These are phyloP conservation scores for Misgurnus mizolepis DNA, from an alignment of 2,113 vertebrate species.

Conservation along the genomic window DNA sequence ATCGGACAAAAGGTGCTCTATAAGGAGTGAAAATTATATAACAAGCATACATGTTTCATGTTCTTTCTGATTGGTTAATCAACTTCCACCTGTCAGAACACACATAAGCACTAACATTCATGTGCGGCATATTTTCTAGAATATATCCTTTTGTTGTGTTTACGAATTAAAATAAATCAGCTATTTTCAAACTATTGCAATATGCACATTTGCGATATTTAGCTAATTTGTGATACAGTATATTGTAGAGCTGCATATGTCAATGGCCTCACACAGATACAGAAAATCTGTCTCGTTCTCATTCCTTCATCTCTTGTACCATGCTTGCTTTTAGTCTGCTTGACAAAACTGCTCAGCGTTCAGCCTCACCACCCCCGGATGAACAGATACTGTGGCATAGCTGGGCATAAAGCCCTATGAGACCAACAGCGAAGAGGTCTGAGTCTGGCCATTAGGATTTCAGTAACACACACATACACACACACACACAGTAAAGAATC, in stretches of 20 bases:
- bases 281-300: not conserved
- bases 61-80: too few relatives aligned
- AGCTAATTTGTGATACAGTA: too few relatives aligned
- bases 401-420: slow-evolving; percentile 12
- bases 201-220: too few relatives aligned
- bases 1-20: too few relatives aligned
- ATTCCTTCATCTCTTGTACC: not conserved
- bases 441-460: not conserved
- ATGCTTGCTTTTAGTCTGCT: slow-evolving; percentile 5
- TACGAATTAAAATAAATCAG: too few relatives aligned
- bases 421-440: slow-evolving; percentile 36
- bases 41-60: too few relatives aligned
- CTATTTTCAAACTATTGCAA: too few relatives aligned
- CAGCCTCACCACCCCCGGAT: slow-evolving; percentile 35
- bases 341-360: slow-evolving; percentile 13
- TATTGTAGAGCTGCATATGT: not conserved
- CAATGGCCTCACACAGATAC: not conserved
- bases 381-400: slow-evolving; percentile 37
- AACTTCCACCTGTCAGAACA: too few relatives aligned
- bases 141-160: too few relatives aligned
- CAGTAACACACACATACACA: not conserved
- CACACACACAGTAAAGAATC: not conserved
- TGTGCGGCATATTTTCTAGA: too few relatives aligned
- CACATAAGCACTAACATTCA: too few relatives aligned
- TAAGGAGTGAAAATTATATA: too few relatives aligned